Evolutionary conservation across 2,113 vertebrate species (phyloP).

Genomic region (Brachypteracias leptosomus): DNA sequence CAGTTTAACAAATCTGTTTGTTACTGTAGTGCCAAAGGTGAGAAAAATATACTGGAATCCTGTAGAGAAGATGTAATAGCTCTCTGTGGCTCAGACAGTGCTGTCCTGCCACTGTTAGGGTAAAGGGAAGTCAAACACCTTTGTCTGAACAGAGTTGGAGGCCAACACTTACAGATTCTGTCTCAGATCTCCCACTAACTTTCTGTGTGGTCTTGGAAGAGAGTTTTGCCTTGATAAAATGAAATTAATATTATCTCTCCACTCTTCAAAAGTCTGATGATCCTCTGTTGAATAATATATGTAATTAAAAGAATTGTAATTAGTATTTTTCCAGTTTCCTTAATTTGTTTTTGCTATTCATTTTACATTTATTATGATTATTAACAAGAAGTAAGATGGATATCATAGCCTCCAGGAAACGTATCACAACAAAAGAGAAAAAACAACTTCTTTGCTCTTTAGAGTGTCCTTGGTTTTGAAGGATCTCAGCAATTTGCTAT

Average conservation of each 20-base stretch:
- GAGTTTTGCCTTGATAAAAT: not conserved
- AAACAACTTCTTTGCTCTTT: not conserved
- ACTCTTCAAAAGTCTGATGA: not conserved
- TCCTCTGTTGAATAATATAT: not conserved
- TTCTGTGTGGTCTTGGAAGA: constrained; percentile 37
- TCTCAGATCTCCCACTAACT: not conserved
- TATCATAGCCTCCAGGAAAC: not conserved
- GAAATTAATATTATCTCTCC: not conserved
- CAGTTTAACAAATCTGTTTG: constrained; percentile 27
- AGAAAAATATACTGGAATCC: constrained; percentile 35
- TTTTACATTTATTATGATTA: not conserved
- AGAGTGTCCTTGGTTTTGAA: not conserved
- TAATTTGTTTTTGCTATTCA: not conserved
- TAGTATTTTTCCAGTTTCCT: not conserved
- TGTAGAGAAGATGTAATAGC: not conserved
- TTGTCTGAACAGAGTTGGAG: not conserved
- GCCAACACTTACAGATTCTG: not conserved
- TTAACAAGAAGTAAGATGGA: not conserved
- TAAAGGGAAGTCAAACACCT: constrained; percentile 28
- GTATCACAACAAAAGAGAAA: not conserved
- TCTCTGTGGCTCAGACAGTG: not conserved
- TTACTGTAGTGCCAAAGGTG: constrained; percentile 46
- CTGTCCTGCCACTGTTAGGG: not conserved
- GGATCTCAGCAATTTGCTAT: not conserved
- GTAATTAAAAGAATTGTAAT: not conserved